Evolutionary conservation across 1,140 invertebrate genomes (phyloP).

Genomic region (Delia radicum): DNA sequence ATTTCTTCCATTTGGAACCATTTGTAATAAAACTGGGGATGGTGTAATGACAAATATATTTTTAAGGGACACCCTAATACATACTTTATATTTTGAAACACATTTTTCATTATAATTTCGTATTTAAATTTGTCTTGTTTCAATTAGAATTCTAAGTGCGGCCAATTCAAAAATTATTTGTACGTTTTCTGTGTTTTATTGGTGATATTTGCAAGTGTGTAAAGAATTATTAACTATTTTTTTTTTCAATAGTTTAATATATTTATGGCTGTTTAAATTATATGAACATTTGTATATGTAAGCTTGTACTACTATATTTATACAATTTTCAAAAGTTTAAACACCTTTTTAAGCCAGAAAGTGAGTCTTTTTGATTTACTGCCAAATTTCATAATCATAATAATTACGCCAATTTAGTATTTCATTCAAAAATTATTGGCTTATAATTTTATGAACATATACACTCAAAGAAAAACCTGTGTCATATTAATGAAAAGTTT

Average conservation of each 20-base stretch:
- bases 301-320: not conserved
- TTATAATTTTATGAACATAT: not conserved
- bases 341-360: not conserved
- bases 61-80: too few relatives aligned
- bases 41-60: too few relatives aligned
- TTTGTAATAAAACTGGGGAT: too few relatives aligned
- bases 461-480: not conserved
- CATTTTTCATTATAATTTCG: not conserved
- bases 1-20: too few relatives aligned
- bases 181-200: too few relatives aligned
- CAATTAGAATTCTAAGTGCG: not conserved
- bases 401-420: not conserved
- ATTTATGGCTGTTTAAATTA: not conserved
- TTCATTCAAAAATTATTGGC: too few relatives aligned
- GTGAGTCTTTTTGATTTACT: not conserved
- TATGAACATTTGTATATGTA: not conserved
- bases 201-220: not conserved
- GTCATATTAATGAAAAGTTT: too few relatives aligned
- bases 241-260: not conserved
- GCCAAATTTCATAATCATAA: not conserved
- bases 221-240: not conserved
- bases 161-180: not conserved
- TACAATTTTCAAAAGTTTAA: not conserved
- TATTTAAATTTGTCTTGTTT: not conserved
- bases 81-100: not conserved